Base-by-base conservation (phyloP, 2,888 invertebrate species). In the Eupithecia exiguata region DNA sequence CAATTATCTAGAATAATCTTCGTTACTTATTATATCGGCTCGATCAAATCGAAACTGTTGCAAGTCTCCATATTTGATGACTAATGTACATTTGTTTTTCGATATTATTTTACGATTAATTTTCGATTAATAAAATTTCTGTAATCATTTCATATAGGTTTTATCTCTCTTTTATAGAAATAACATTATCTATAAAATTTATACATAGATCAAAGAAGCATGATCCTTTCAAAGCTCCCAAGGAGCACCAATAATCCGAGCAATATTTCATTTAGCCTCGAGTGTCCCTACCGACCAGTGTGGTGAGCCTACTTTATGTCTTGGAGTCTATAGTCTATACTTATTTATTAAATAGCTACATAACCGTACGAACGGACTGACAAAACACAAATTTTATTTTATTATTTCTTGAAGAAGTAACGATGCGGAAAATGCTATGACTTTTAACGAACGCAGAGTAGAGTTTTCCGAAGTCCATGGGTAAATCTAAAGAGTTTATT, bases 261-360 rank as follows among this genome's bases (percentile, higher is more conserved):
- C 38, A 4, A 38, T 65, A 65, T 65, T 65, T 65, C 65, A 65
- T 65, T 14, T 61, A 2, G 61, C 30, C 16, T 65, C 40, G 21
- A 65, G 38, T 21, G 65, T 65, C 65, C 38, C 65, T 4, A 38
- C 38, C 40, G 65, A 40, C 65, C 65, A 65, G 21, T 10, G 5
- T 21, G n/a, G 66, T 46, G 35, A 67, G 46, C 46, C 30, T 25
- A 35, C 4, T 68, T 63, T 68, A 53, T 68, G n/a, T 65, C 63
- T 63, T 5, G 30, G 0, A 53, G 53, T 53, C 10, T 53, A 53
- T 53, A 10, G 7, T 61, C 61, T 30, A 16, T 30, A 58, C 30
- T 5, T 61, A 35, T 30, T 12, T 62, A 35, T 63, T 18, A 10
- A 63, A 63, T 36, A 18, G 30, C 18, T 63, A 49, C 12, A 49